These are phyloP conservation scores for Micropterix aruncella DNA, from an alignment of 2,888 invertebrate genomes.

Conservation along the genomic window DNA sequence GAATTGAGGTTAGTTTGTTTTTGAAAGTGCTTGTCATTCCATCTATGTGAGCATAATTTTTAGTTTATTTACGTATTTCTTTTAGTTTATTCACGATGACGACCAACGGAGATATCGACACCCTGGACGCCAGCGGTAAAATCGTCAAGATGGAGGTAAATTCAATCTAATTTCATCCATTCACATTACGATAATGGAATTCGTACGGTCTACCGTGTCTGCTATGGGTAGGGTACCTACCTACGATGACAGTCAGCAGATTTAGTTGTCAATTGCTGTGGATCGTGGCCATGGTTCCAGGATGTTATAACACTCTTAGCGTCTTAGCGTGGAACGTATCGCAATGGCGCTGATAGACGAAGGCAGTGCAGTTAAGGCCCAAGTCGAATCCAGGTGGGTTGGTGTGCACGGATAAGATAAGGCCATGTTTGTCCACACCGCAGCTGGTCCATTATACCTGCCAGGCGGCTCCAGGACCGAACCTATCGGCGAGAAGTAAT, in stretches of 20 bases:
- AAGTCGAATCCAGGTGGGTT: too few relatives aligned
- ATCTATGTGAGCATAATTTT: neutral
- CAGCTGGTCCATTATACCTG: too few relatives aligned
- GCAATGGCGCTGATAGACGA: too few relatives aligned
- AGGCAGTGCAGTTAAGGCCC: too few relatives aligned
- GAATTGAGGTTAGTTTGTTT: neutral
- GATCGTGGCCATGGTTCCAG: too few relatives aligned
- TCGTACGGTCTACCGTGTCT: neutral
- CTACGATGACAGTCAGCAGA: neutral
- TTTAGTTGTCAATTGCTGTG: too few relatives aligned
- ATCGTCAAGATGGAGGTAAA: slow-evolving; percentile 45
- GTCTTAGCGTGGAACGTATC: too few relatives aligned
- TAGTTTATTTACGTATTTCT: neutral
- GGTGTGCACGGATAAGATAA: too few relatives aligned
- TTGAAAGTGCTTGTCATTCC: neutral
- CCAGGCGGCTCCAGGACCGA: too few relatives aligned
- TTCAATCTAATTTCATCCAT: slow-evolving; percentile 6
- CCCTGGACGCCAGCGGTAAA: slow-evolving; percentile 34
- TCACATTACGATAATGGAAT: neutral
- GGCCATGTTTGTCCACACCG: too few relatives aligned
- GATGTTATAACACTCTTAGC: too few relatives aligned
- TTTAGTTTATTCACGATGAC: slow-evolving; percentile 20
- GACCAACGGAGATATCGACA: slow-evolving; percentile 28
- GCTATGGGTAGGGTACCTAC: neutral
- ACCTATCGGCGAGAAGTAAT: too few relatives aligned